phyloP scores from a whole-genome alignment of 2,797 vertebrate species.

The Podarcis siculus region DNA sequence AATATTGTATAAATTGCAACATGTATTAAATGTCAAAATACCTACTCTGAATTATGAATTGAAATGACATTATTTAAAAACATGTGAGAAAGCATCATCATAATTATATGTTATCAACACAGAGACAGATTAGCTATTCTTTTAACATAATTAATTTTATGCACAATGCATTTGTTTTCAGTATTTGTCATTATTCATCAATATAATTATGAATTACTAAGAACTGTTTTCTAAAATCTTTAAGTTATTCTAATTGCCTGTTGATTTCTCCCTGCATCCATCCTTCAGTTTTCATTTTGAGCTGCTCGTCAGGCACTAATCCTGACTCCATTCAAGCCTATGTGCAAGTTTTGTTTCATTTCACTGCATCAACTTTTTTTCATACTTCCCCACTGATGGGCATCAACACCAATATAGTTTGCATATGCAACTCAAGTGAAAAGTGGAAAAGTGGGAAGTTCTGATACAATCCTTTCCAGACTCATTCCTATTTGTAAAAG shows the following conservation, averaged over 20 bases:
- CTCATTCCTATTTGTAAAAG: neutral
- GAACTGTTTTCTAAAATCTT: conserved; percentile 55
- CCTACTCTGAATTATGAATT: conserved; percentile 64
- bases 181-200: conserved; percentile 65
- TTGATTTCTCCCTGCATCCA: conserved; percentile 26
- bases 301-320: neutral
- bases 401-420: neutral
- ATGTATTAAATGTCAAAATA: conserved; percentile 65
- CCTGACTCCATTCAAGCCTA: neutral
- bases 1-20: conserved; percentile 72
- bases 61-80: conserved; percentile 73
- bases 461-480: neutral
- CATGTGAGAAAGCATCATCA: conserved; percentile 62
- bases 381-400: conserved; percentile 2
- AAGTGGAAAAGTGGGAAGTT: conserved; percentile 27
- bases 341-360: neutral
- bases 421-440: neutral
- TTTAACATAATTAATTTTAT: conserved; percentile 72
- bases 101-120: conserved; percentile 74
- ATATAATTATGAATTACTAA: conserved; percentile 62
- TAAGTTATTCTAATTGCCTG: conserved; percentile 55
- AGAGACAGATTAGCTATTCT: conserved; percentile 70
- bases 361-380: neutral
- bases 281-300: conserved; percentile 43
- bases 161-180: conserved; percentile 61